Base-by-base conservation (phyloP, 2,888 invertebrate genomes). In the Drosophila infuscata region DNA sequence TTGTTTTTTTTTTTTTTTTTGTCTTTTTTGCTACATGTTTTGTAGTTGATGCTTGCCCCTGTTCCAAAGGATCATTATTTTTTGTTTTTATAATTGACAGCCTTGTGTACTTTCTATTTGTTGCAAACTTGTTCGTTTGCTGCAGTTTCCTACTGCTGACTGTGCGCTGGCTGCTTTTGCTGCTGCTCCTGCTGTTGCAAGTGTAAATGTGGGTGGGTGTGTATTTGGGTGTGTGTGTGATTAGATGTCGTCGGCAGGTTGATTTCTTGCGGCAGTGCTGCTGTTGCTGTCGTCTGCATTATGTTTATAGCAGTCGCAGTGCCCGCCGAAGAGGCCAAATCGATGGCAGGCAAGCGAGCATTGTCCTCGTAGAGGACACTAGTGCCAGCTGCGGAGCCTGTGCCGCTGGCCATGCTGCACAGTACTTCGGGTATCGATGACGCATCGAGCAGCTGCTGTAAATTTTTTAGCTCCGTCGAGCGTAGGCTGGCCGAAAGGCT, bases 401-500 rank as follows among this genome's bases (percentile, higher is more conserved):
- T 68, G 11, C 41, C 58, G 33, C 73, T 64, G 32, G 71, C 67
- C 20, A 79, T 65, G 64, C 67, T 74, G 61, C 59, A 74, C 38
- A 68, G 67, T 6, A 78, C 79, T 46, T 91, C 91, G 20, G 88
- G 75, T 60, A 90, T 87, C 20, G 89, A 76, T 25, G 90, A 87
- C 20, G 91, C 88, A 69, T 92, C 92, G 36, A 92, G 91, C 56
- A 93, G 81, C 64, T 92, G 95, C 90, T 95, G 95, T 56, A 95
- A 92, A 92, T 95, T 95, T 79, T 94, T 94, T 51, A 95, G 93
- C 91, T 95, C 95, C 46, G 94, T 94, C 72, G 93, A 94, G 85
- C 93, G 93, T 90, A 92, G 76, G 65, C 93, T 93, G 2, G 91
- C 91, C 51, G 93, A 93, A 15, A 93, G 86, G 46, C 92, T 93